These are phyloP conservation scores for Pyrochroa serraticornis DNA, from an alignment of 2,888 invertebrate genomes.

Conservation along the genomic window DNA sequence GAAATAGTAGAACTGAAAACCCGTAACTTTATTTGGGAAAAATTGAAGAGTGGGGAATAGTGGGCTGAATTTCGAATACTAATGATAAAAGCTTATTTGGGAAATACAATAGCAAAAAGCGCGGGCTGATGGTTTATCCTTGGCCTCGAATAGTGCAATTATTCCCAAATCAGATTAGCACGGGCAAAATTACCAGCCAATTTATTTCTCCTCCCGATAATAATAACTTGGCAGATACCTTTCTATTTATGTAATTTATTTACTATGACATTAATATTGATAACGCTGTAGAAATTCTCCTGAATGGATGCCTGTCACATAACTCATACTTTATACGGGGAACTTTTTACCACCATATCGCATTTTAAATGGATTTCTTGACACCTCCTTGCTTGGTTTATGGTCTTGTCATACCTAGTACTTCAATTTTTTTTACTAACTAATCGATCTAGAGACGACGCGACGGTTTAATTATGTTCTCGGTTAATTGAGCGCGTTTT, in stretches of 20 bases:
- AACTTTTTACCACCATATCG: constrained; percentile 14
- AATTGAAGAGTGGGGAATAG: too few species aligned
- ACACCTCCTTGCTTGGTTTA: constrained; percentile 10
- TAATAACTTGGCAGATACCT: constrained; percentile 12
- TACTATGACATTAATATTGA: constrained; percentile 23
- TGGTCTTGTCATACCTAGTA: not conserved
- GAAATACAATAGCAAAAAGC: constrained; percentile 5
- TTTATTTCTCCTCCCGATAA: constrained; percentile 18
- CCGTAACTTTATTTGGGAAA: too few species aligned
- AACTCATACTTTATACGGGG: constrained; percentile 17
- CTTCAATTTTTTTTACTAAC: too few species aligned
- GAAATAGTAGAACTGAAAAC: too few species aligned
- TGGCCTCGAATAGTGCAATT: not conserved
- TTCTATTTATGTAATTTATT: constrained; percentile 15
- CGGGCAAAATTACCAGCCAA: constrained; percentile 6
- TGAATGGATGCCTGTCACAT: constrained; percentile 22
- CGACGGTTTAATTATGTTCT: too few species aligned
- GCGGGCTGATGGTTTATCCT: not conserved
- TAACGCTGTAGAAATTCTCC: constrained; percentile 14
- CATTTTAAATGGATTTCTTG: constrained; percentile 19
- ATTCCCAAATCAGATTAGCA: not conserved
- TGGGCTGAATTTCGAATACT: too few species aligned
- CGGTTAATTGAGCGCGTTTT: too few species aligned
- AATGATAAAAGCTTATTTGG: not conserved
- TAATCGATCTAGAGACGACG: too few species aligned